These are phyloP conservation scores for Drosophila barbarae DNA, from an alignment of 2,888 invertebrate genomes.

Conservation along the genomic window DNA sequence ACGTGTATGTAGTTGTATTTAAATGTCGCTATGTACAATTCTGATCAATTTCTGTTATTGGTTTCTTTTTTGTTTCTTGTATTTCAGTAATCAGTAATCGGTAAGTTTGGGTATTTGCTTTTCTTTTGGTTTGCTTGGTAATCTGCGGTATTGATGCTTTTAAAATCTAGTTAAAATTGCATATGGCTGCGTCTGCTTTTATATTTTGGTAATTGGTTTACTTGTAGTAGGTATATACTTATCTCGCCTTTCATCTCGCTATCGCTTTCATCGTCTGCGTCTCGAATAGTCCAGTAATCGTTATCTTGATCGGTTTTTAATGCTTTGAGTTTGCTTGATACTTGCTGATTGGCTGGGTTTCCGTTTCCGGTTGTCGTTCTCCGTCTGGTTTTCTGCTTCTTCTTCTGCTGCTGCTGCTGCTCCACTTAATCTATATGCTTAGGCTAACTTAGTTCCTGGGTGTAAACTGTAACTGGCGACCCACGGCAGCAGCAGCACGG, in stretches of 20 bases:
- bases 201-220: slow-evolving; percentile 64
- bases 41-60: slow-evolving; percentile 56
- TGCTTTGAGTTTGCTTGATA: slow-evolving; percentile 21
- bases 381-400: slow-evolving; percentile 10
- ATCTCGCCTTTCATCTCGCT: slow-evolving; percentile 46
- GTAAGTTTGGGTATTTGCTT: slow-evolving; percentile 52
- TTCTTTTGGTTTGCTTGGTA: slow-evolving; percentile 40
- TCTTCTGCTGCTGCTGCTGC: slow-evolving; percentile 9
- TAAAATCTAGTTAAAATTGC: slow-evolving; percentile 75
- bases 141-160: slow-evolving; percentile 71
- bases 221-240: slow-evolving; percentile 48
- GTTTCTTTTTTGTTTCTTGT: slow-evolving; percentile 30
- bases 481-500: slow-evolving; percentile 36
- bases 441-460: slow-evolving; percentile 38
- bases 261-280: slow-evolving; percentile 48
- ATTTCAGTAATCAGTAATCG: slow-evolving; percentile 54
- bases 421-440: slow-evolving; percentile 35
- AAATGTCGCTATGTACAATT: slow-evolving; percentile 65
- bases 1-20: slow-evolving; percentile 66
- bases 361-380: slow-evolving; percentile 8
- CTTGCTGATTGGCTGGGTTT: slow-evolving; percentile 12
- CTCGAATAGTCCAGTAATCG: slow-evolving; percentile 24
- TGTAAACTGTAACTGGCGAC: slow-evolving; percentile 63
- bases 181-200: slow-evolving; percentile 69
- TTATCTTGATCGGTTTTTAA: slow-evolving; percentile 28